Evolutionary conservation across 2,113 vertebrate genomes (phyloP).

Genomic region (Anhinga rufa): DNA sequence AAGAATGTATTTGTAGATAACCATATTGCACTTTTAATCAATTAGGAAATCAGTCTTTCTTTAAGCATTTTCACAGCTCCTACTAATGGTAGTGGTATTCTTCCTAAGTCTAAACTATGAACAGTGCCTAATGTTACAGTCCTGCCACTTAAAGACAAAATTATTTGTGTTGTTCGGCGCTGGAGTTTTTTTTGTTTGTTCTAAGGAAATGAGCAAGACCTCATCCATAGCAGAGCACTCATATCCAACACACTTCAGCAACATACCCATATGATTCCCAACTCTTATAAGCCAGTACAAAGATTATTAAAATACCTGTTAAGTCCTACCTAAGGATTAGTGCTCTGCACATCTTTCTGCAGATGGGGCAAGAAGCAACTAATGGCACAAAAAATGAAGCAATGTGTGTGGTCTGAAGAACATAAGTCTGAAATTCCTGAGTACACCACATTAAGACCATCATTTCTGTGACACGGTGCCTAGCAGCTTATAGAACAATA

Average conservation of each 20-base stretch:
- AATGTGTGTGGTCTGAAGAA: neutral
- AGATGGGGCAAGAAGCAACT: neutral
- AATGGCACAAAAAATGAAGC: neutral
- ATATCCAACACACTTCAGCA: neutral
- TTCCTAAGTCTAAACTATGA: neutral
- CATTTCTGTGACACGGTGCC: neutral
- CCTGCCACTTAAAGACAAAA: neutral
- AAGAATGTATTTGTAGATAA: neutral
- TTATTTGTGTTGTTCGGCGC: neutral
- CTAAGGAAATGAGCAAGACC: neutral
- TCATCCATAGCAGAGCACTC: neutral
- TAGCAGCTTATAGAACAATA: neutral
- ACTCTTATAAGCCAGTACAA: neutral
- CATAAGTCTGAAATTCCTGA: neutral
- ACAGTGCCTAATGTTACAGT: neutral
- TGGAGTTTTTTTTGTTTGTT: neutral
- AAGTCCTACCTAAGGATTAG: neutral
- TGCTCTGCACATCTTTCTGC: neutral
- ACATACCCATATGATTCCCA: neutral
- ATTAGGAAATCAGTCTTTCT: neutral
- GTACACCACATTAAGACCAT: neutral
- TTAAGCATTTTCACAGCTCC: neutral
- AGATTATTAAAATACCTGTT: neutral
- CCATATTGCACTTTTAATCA: neutral
- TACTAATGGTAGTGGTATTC: neutral